Percentiles rank a stretch among this genome's conserved stretches.
Evolutionary conservation across 1,140 invertebrate species (phyloP).

Genomic region (Cydia splendana): DNA sequence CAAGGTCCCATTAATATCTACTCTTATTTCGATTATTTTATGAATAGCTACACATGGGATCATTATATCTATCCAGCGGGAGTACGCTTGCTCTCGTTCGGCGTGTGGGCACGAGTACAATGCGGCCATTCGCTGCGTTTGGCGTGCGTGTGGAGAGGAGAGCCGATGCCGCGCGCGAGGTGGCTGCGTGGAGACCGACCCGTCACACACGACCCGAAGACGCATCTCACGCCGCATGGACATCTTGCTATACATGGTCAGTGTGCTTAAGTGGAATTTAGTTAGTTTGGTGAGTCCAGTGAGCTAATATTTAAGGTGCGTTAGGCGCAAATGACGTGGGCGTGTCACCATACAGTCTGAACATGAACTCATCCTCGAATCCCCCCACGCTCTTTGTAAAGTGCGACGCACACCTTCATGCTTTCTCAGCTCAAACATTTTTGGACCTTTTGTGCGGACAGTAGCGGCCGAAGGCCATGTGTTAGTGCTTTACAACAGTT

Average conservation of each 20-base stretch:
- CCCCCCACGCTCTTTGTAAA: too few species aligned
- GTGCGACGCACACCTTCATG: too few species aligned
- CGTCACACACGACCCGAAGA: slow-evolving; percentile 84
- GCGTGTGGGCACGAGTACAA: slow-evolving; percentile 83
- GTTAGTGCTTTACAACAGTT: too few species aligned
- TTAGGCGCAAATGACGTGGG: too few species aligned
- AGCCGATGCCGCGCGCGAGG: slow-evolving; percentile 84
- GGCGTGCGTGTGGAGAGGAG: slow-evolving; percentile 84
- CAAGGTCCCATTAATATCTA: slow-evolving; percentile 76
- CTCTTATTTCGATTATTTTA: too few species aligned
- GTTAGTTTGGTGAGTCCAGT: too few species aligned
- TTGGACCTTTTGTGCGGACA: too few species aligned
- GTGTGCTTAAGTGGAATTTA: neutral
- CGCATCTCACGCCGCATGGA: slow-evolving; percentile 84
- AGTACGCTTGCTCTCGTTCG: slow-evolving; percentile 87
- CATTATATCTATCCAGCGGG: slow-evolving; percentile 77
- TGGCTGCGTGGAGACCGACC: slow-evolving; percentile 85
- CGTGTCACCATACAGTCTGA: too few species aligned
- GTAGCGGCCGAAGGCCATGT: too few species aligned
- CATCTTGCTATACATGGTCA: slow-evolving; percentile 85
- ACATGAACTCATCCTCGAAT: too few species aligned
- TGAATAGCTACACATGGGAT: slow-evolving; percentile 1
- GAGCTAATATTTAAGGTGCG: neutral
- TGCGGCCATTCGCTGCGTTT: slow-evolving; percentile 83
- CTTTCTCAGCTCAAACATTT: too few species aligned